phyloP scores from a whole-genome alignment of 2,797 vertebrate species.

The Amazona ochrocephala region DNA sequence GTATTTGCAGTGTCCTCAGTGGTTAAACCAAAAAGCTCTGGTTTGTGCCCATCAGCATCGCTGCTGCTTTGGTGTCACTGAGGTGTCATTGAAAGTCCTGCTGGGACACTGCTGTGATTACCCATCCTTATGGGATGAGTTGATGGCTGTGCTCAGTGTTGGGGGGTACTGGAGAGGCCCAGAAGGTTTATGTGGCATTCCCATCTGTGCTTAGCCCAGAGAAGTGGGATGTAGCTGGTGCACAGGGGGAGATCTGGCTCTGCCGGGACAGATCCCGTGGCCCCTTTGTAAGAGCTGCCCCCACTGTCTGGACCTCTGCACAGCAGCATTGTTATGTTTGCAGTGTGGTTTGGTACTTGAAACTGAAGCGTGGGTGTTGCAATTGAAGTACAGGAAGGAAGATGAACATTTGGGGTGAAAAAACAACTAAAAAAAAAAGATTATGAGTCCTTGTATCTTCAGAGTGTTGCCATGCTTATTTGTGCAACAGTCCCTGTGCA shows the following conservation, averaged over 20 bases:
- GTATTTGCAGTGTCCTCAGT: not conserved
- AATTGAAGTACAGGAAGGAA: accelerated
- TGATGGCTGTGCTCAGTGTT: not conserved
- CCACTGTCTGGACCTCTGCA: not conserved
- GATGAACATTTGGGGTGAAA: not conserved
- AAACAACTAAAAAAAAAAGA: not conserved
- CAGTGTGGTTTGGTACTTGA: not conserved
- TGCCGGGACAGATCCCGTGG: not conserved
- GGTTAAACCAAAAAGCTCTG: not conserved
- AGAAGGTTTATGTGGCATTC: not conserved
- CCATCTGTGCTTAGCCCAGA: not conserved
- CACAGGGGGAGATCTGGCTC: not conserved
- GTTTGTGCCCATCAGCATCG: not conserved
- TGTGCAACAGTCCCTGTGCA: not conserved
- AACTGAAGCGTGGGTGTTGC: not conserved
- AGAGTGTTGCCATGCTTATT: not conserved
- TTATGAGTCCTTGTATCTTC: not conserved
- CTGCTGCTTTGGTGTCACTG: accelerated
- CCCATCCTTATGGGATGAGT: not conserved
- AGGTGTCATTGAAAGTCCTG: no score
- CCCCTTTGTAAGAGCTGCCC: not conserved
- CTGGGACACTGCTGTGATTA: not conserved
- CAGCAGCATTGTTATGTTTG: accelerated
- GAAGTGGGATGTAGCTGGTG: not conserved
- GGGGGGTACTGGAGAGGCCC: accelerated